phyloP scores from a whole-genome alignment of 2,888 invertebrate species.

The Eristalis pertinax region DNA sequence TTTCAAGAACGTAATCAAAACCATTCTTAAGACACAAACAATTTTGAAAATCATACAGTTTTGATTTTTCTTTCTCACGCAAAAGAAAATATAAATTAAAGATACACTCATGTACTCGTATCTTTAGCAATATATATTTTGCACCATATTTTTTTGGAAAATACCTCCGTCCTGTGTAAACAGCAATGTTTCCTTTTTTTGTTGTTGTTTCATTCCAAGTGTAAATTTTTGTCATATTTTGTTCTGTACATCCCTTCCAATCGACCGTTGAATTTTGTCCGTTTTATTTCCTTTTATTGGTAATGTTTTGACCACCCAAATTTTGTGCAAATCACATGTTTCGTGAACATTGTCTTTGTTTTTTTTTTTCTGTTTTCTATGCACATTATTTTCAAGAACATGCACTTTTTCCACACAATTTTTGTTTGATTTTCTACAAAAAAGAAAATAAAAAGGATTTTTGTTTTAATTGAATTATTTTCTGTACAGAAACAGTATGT shows the following conservation, averaged over 20 bases:
- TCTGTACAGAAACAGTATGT: slow-evolving; percentile 5
- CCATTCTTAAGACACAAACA: slow-evolving; percentile 51
- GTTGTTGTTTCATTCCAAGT: slow-evolving; percentile 74
- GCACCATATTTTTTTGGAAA: neutral
- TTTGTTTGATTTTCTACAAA: slow-evolving; percentile 12
- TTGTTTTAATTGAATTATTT: slow-evolving; percentile 4
- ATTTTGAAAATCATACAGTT: slow-evolving; percentile 40
- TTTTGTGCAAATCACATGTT: slow-evolving; percentile 47
- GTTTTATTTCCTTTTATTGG: neutral
- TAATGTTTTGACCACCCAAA: slow-evolving; percentile 9
- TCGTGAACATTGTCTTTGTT: slow-evolving; percentile 41
- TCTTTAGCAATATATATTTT: neutral
- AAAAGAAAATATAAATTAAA: slow-evolving; percentile 57
- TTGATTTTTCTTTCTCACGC: slow-evolving; percentile 13
- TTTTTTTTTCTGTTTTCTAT: neutral
- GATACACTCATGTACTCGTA: neutral
- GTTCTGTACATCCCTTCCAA: slow-evolving; percentile 14
- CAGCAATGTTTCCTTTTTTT: slow-evolving; percentile 66
- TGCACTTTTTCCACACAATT: slow-evolving; percentile 21
- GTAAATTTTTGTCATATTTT: slow-evolving; percentile 51
- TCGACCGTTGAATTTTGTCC: slow-evolving; percentile 2
- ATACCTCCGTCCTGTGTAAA: neutral
- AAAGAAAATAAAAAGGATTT: neutral
- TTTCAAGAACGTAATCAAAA: slow-evolving; percentile 12
- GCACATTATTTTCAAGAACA: neutral